Conservation (phyloP, 2,797 vertebrate genomes). For the Sebastes minor region DNA sequence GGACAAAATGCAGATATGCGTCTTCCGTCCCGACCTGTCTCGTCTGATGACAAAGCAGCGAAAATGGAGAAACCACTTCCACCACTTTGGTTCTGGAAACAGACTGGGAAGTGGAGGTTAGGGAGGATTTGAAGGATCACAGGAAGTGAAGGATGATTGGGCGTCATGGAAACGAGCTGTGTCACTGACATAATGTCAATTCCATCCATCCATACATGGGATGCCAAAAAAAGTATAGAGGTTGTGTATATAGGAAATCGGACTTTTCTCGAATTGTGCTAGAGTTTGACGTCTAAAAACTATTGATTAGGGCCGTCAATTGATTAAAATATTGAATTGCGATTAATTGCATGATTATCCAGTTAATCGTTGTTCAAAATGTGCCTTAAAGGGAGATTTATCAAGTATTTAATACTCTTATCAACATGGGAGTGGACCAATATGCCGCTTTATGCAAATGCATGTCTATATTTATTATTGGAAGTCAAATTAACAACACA, state of each 20-base stretch:
- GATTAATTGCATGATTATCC: too few relatives aligned
- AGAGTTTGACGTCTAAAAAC: neutral
- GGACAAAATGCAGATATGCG: constrained; percentile 48
- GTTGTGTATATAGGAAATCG: neutral
- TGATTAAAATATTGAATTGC: too few relatives aligned
- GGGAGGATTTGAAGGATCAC: neutral
- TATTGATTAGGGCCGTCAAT: neutral
- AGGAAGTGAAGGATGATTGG: neutral
- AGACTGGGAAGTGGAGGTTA: neutral
- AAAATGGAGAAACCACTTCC: neutral
- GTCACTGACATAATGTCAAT: neutral
- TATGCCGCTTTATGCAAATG: too few relatives aligned
- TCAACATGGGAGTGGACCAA: too few relatives aligned
- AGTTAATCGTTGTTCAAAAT: too few relatives aligned
- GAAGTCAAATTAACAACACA: too few relatives aligned
- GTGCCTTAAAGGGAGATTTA: too few relatives aligned
- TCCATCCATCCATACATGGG: neutral
- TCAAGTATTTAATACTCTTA: too few relatives aligned
- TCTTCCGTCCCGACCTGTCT: constrained; percentile 12
- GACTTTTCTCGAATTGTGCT: neutral
- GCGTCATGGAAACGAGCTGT: neutral
- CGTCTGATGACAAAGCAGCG: constrained; percentile 24
- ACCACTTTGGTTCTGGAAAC: neutral
- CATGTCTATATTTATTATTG: too few relatives aligned
- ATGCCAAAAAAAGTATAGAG: neutral